A percentile compares a stretch with the other conserved stretches of the same genome.
phyloP scores from a whole-genome alignment of 2,113 vertebrate genomes.

The cattle (Bos taurus) region DNA sequence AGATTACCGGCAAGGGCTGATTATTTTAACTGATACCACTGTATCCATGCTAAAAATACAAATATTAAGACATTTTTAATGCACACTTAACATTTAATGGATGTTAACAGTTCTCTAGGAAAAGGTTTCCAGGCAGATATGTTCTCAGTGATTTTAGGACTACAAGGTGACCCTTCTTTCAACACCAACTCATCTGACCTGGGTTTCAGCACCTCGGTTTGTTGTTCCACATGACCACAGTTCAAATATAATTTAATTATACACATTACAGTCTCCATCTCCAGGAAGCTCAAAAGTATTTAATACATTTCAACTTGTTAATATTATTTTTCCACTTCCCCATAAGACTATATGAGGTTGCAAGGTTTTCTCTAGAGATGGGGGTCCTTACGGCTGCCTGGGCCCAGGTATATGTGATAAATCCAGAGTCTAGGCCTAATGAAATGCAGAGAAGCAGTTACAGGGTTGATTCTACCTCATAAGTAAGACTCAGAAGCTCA shows the following conservation, averaged over 20 bases:
- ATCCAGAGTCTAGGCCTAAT: neutral
- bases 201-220: neutral
- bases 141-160: neutral
- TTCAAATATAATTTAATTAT: slow-evolving; percentile 6
- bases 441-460: neutral
- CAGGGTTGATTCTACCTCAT: neutral
- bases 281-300: slow-evolving; percentile 10
- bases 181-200: neutral
- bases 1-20: slow-evolving; percentile 68
- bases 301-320: neutral
- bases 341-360: neutral
- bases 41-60: slow-evolving; percentile 69
- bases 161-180: slow-evolving; percentile 5
- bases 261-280: neutral
- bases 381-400: neutral
- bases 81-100: slow-evolving; percentile 46
- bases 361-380: neutral
- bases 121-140: neutral
- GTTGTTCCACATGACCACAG: neutral
- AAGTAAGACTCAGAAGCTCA: neutral
- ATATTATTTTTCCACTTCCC: neutral
- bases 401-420: neutral
- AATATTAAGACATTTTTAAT: slow-evolving; percentile 49
- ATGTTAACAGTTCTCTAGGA: slow-evolving; percentile 58
- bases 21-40: slow-evolving; percentile 67